A percentile compares a stretch with the other conserved stretches of the same genome.
phyloP scores from a whole-genome alignment of 2,113 vertebrate genomes.

The Chloebia gouldiae region DNA sequence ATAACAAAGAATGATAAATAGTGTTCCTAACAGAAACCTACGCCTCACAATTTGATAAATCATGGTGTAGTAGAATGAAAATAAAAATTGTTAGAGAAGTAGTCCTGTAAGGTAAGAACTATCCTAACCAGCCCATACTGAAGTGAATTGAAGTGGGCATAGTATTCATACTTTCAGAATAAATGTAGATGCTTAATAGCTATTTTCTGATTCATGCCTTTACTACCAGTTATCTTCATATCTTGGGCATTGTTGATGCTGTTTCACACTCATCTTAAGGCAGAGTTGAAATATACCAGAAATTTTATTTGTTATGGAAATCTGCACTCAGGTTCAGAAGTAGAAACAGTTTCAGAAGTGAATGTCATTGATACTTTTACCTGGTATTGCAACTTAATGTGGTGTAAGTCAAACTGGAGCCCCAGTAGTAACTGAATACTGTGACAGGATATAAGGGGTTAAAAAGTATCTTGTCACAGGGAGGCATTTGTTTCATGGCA shows the following conservation, averaged over 20 bases:
- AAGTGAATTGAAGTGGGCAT: background rate
- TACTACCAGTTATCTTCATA: background rate
- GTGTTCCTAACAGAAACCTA: background rate
- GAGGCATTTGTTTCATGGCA: background rate
- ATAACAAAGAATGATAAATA: background rate
- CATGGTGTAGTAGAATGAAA: background rate
- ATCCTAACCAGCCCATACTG: background rate
- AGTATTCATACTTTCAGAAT: background rate
- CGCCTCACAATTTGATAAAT: background rate
- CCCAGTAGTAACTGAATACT: background rate
- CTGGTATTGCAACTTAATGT: background rate
- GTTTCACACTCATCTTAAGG: background rate
- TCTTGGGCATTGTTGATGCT: background rate
- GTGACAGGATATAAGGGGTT: background rate
- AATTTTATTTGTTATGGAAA: background rate
- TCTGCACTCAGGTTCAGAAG: background rate
- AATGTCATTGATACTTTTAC: background rate
- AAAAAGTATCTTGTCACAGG: background rate
- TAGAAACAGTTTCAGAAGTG: background rate
- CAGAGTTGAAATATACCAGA: background rate
- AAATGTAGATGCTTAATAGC: background rate
- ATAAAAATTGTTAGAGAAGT: background rate
- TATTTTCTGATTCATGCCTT: background rate
- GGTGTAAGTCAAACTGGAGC: background rate
- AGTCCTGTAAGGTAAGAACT: background rate